Evolutionary conservation across 2,888 invertebrate species (phyloP).

Genomic region (Lithophane ornitopus): DNA sequence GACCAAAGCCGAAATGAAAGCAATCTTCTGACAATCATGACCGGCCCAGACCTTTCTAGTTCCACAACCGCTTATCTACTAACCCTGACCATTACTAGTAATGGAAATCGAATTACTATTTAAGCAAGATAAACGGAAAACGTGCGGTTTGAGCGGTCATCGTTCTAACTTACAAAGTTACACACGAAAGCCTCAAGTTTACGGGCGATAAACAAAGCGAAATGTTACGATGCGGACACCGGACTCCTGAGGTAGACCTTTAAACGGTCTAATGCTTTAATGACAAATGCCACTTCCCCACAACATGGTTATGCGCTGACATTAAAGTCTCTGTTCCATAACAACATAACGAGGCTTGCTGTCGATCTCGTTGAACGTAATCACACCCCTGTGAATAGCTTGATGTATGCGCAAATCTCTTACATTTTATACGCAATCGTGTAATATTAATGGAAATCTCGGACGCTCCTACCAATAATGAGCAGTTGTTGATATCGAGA

Average conservation of each 20-base stretch:
- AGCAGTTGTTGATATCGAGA: conserved; percentile 49
- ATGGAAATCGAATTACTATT: conserved; percentile 87
- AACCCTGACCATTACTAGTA: conserved; percentile 82
- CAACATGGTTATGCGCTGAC: conserved; percentile 36
- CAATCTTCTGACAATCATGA: conserved; percentile 81
- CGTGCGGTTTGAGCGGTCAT: conserved; percentile 72
- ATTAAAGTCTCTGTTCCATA: conserved; percentile 36
- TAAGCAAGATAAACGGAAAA: conserved; percentile 82
- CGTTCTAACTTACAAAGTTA: conserved; percentile 70
- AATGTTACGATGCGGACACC: conserved; percentile 49
- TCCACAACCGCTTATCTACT: conserved; percentile 79
- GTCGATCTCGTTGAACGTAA: conserved; percentile 27
- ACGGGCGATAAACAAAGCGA: conserved; percentile 62
- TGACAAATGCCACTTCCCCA: conserved; percentile 40
- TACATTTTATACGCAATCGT: background rate
- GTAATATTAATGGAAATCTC: conserved; percentile 7
- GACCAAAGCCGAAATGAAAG: conserved; percentile 76
- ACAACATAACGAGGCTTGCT: conserved; percentile 7
- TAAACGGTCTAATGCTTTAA: conserved; percentile 50
- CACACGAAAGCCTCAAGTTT: conserved; percentile 70
- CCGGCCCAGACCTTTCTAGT: conserved; percentile 73
- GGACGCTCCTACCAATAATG: conserved; percentile 20
- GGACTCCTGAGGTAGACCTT: conserved; percentile 30
- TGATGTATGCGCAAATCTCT: conserved; percentile 8
- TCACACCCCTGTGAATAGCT: conserved; percentile 20